Conservation (phyloP, 2,888 invertebrate species). For the Rhagium mordax region DNA sequence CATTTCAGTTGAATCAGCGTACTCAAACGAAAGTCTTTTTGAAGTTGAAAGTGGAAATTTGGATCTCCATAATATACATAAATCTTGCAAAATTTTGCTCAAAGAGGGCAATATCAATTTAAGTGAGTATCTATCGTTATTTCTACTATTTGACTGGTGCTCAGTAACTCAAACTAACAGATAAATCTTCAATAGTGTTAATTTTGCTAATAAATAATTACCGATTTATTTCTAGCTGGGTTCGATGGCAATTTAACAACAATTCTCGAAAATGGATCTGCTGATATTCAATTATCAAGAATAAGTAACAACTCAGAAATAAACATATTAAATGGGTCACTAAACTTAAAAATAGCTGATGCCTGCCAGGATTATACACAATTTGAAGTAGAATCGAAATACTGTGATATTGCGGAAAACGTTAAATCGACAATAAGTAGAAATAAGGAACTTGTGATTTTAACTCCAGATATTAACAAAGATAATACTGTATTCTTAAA, state of each 20-base stretch:
- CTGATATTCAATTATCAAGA: conserved; percentile 64
- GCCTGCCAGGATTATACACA: conserved; percentile 58
- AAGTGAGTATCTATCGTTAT: conserved; percentile 53
- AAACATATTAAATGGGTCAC: conserved; percentile 55
- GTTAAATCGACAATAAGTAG: conserved; percentile 46
- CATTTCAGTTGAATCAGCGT: conserved; percentile 61
- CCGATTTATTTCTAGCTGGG: conserved; percentile 60
- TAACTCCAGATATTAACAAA: conserved; percentile 48
- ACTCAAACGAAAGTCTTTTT: conserved; percentile 60
- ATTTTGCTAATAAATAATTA: background rate
- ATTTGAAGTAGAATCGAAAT: conserved; percentile 54
- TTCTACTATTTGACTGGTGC: too few species aligned
- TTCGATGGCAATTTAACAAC: conserved; percentile 66
- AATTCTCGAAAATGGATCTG: conserved; percentile 59
- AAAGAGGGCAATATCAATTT: conserved; percentile 60
- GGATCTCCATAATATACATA: conserved; percentile 62
- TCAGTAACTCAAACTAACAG: too few species aligned
- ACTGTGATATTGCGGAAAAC: conserved; percentile 46
- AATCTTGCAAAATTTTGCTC: conserved; percentile 57
- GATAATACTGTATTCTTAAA: conserved; percentile 47
- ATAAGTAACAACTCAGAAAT: conserved; percentile 63
- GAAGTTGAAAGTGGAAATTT: conserved; percentile 59
- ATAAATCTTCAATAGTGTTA: too few species aligned
- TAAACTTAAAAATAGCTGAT: conserved; percentile 62
- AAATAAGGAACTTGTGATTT: conserved; percentile 34